Evolutionary conservation across 2,888 invertebrate genomes (phyloP).

Genomic region (Sepioteuthis lessoniana): DNA sequence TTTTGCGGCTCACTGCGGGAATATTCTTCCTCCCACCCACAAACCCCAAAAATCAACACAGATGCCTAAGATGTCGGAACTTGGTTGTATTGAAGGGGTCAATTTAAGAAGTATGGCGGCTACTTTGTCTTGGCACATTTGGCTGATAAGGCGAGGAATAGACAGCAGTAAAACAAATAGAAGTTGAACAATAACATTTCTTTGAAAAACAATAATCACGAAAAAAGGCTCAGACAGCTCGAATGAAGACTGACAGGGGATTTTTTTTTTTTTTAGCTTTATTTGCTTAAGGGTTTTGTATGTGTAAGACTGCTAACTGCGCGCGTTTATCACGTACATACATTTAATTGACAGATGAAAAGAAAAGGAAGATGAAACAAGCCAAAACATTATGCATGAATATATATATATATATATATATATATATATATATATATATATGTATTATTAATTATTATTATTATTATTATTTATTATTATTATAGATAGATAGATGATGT

Average conservation of each 20-base stretch:
- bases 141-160: background rate
- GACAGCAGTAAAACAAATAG: background rate
- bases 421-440: background rate
- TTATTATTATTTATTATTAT: too few relatives aligned
- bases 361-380: too few relatives aligned
- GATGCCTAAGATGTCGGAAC: background rate
- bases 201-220: background rate
- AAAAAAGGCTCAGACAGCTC: background rate
- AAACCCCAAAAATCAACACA: background rate
- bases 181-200: background rate
- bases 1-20: background rate
- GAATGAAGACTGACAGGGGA: background rate
- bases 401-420: background rate
- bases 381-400: background rate
- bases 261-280: background rate
- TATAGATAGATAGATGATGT: too few relatives aligned
- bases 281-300: background rate
- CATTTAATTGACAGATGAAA: too few relatives aligned
- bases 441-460: too few relatives aligned
- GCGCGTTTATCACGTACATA: background rate
- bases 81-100: background rate
- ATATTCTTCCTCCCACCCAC: background rate
- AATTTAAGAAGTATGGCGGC: background rate
- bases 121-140: background rate
- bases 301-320: background rate